Evolutionary conservation across 2,113 vertebrate genomes (phyloP).

Genomic region (Urocolius indicus): DNA sequence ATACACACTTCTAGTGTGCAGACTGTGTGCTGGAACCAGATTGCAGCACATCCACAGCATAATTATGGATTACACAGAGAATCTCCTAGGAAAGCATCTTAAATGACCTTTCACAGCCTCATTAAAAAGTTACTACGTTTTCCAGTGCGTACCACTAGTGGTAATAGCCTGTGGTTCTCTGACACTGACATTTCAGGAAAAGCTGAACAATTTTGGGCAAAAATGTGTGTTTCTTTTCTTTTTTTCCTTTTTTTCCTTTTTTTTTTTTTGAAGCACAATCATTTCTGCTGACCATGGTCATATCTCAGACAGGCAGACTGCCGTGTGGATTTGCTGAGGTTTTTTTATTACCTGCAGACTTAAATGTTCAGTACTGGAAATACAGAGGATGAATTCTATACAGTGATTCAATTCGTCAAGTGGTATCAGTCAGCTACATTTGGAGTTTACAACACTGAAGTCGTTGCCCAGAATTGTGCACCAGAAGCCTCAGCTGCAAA

Average conservation of each 20-base stretch:
- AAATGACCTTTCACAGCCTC: neutral
- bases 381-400: neutral
- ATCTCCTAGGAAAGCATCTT: neutral
- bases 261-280: neutral
- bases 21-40: neutral
- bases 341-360: neutral
- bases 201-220: neutral
- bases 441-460: neutral
- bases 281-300: neutral
- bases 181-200: neutral
- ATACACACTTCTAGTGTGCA: neutral
- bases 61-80: neutral
- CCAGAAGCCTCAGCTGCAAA: neutral
- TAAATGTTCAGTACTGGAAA: neutral
- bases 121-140: neutral
- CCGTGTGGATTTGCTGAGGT: neutral
- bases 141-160: neutral
- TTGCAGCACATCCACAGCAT: accelerated
- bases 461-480: neutral
- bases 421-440: neutral
- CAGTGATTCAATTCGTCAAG: neutral
- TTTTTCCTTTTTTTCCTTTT: neutral
- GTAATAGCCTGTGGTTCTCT: neutral
- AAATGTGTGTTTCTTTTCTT: neutral
- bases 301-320: neutral